Percentiles rank a stretch among this genome's conserved stretches.
Conservation (phyloP, 2,797 vertebrate species). For the Xenops minutus region DNA sequence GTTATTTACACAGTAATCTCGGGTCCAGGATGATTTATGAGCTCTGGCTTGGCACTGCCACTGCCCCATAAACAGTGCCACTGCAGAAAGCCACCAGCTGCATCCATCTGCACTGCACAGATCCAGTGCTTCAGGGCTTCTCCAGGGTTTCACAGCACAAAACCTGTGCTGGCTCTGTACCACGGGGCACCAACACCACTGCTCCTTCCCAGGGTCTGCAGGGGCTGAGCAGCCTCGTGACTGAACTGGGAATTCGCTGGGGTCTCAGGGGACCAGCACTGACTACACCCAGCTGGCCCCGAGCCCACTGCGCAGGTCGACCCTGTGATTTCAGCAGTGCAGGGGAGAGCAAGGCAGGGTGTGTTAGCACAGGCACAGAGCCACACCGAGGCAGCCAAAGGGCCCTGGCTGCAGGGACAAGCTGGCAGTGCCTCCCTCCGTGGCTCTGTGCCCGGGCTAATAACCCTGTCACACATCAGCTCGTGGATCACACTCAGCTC, state of each 20-base stretch:
- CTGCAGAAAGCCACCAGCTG: background rate
- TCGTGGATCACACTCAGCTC: background rate
- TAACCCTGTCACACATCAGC: background rate
- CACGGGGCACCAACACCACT: background rate
- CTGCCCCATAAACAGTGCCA: background rate
- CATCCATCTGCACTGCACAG: background rate
- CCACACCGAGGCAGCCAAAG: background rate
- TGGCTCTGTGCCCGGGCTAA: background rate
- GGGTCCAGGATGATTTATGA: background rate
- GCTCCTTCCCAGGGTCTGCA: background rate
- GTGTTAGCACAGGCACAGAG: background rate
- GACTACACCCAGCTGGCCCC: background rate
- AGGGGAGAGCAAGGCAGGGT: background rate
- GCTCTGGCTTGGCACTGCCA: background rate
- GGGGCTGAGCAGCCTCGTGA: rapidly evolving
- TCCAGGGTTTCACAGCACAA: rapidly evolving
- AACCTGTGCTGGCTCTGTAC: background rate
- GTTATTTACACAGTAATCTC: background rate
- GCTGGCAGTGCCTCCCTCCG: background rate
- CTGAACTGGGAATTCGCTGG: background rate
- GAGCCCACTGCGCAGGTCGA: rapidly evolving
- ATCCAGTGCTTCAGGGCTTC: background rate
- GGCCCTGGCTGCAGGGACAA: background rate
- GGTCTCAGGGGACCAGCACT: background rate
- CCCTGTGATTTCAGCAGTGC: background rate